phyloP scores from a whole-genome alignment of 1,140 invertebrate genomes.

The Cepaea nemoralis region DNA sequence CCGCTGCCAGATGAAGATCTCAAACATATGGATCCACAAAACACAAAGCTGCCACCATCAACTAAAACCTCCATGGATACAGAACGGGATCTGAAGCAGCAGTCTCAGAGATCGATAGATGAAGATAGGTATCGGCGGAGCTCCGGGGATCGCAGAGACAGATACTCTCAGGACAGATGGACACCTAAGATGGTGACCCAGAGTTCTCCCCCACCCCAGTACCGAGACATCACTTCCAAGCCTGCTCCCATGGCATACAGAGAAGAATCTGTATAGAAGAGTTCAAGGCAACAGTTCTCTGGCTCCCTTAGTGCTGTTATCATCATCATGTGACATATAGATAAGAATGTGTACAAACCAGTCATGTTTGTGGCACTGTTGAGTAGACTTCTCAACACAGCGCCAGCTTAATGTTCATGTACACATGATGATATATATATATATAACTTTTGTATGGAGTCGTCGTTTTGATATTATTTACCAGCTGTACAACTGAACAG shows the following conservation, averaged over 20 bases:
- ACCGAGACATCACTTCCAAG: constrained; percentile 8
- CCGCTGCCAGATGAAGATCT: background rate
- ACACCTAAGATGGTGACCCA: background rate
- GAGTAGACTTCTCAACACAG: too few species aligned
- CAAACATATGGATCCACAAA: background rate
- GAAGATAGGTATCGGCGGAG: background rate
- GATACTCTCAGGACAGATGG: background rate
- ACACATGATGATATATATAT: too few species aligned
- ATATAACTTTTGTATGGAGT: too few species aligned
- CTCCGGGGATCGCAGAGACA: background rate
- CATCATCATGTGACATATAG: too few species aligned
- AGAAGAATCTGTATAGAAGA: constrained; percentile 7
- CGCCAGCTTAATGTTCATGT: too few species aligned
- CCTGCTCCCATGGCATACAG: background rate
- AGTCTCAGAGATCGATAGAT: background rate
- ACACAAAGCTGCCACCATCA: background rate
- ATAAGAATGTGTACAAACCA: too few species aligned
- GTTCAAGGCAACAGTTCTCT: too few species aligned
- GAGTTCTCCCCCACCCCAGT: constrained; percentile 18
- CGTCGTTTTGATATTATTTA: too few species aligned
- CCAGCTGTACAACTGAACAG: too few species aligned
- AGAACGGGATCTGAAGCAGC: background rate
- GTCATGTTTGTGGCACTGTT: too few species aligned
- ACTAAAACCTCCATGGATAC: too few species aligned
- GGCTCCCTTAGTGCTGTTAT: too few species aligned